phyloP scores from a whole-genome alignment of 2,888 invertebrate species.

The Malthinus seriepunctatus region DNA sequence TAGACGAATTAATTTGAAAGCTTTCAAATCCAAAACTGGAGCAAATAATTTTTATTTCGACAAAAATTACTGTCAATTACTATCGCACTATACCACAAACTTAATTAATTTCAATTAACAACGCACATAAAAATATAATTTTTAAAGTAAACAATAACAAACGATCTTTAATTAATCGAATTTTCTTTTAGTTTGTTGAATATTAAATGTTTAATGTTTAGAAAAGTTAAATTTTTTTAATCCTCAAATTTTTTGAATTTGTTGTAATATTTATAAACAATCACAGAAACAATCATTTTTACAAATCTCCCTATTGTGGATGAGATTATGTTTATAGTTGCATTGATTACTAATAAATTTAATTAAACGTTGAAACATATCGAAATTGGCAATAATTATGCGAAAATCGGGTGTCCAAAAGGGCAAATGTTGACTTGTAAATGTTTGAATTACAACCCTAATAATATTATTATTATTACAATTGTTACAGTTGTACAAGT shows the following conservation, averaged over 20 bases:
- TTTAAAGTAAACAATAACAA: conserved; percentile 7
- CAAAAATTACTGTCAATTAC: neutral
- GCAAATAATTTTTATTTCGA: neutral
- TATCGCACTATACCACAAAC: too few relatives aligned
- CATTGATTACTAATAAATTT: neutral
- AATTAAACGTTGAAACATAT: too few relatives aligned
- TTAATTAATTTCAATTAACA: conserved; percentile 6
- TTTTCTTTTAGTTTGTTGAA: conserved; percentile 9
- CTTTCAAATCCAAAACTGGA: neutral
- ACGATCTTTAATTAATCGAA: neutral
- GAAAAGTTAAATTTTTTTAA: conserved; percentile 1
- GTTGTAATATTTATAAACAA: conserved; percentile 20
- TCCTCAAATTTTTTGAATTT: conserved; percentile 2
- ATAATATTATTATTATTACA: too few relatives aligned
- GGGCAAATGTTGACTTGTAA: too few relatives aligned
- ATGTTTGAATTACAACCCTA: too few relatives aligned
- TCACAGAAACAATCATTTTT: conserved; percentile 30
- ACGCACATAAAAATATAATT: conserved; percentile 9
- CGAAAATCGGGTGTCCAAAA: neutral
- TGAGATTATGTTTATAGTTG: conserved; percentile 13
- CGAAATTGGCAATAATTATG: neutral
- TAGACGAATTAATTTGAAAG: neutral
- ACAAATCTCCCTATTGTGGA: conserved; percentile 9
- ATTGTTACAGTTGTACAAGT: too few relatives aligned
- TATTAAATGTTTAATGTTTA: conserved; percentile 15